Conservation (phyloP, 2,797 vertebrate species). For the Intellagama lesueurii region DNA sequence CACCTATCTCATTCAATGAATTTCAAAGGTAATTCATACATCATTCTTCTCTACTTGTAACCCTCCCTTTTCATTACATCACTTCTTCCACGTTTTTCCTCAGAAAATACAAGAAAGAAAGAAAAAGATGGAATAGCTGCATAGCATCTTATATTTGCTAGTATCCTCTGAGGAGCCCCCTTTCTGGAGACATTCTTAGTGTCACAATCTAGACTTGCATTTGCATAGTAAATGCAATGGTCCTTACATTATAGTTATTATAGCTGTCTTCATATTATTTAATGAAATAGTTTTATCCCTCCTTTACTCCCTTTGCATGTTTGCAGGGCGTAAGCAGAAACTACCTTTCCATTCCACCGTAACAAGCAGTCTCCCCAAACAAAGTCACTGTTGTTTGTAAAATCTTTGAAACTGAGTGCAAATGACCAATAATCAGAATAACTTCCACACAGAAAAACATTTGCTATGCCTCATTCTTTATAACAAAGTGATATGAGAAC, state of each 20-base stretch:
- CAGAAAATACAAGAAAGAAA: background rate
- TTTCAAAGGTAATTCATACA: background rate
- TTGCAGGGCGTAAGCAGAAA: constrained; percentile 16
- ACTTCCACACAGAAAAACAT: constrained; percentile 21
- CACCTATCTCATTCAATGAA: background rate
- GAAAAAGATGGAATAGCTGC: background rate
- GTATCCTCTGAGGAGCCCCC: background rate
- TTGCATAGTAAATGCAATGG: background rate
- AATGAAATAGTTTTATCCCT: background rate
- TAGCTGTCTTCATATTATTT: background rate
- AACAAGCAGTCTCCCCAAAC: background rate
- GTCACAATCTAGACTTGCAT: background rate
- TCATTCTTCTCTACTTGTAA: background rate
- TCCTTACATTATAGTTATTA: background rate
- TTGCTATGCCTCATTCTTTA: constrained; percentile 33
- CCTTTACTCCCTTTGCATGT: background rate
- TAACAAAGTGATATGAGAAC: constrained; percentile 8
- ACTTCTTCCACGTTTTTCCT: background rate
- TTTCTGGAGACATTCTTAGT: background rate
- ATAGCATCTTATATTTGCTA: background rate
- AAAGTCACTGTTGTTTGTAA: background rate
- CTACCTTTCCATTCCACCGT: constrained; percentile 35
- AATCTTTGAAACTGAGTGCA: constrained; percentile 25
- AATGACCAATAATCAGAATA: background rate
- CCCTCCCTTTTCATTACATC: background rate